Percentiles rank a stretch among this genome's conserved stretches.
phyloP scores from a whole-genome alignment of 2,113 vertebrate species.

The Gavia stellata region DNA sequence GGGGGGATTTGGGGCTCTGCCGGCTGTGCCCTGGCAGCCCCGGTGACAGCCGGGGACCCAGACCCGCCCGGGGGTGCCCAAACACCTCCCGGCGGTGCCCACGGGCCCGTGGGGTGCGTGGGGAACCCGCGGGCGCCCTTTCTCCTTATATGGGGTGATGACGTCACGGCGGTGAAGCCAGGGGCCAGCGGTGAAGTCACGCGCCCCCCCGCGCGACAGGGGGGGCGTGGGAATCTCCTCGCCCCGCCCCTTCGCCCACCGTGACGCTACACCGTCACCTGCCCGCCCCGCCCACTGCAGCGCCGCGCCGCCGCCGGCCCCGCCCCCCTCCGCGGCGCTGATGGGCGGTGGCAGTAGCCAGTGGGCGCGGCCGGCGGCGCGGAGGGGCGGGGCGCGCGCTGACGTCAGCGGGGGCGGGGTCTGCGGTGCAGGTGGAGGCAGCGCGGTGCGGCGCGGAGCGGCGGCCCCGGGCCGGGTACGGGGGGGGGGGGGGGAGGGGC shows the following conservation, averaged over 20 bases:
- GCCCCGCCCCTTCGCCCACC: background rate
- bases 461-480: background rate
- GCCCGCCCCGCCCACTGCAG: background rate
- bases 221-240: too few species aligned
- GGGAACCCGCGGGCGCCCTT: accelerated
- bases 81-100: background rate
- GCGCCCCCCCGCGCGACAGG: too few species aligned
- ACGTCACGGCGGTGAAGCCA: background rate
- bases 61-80: too few species aligned
- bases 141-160: background rate
- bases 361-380: background rate
- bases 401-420: background rate
- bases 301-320: background rate
- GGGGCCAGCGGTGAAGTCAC: background rate
- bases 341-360: background rate
- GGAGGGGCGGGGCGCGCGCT: background rate
- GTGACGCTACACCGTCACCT: background rate
- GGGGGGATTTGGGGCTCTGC: background rate
- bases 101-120: background rate
- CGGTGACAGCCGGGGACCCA: background rate
- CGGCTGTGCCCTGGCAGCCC: background rate
- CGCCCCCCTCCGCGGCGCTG: background rate
- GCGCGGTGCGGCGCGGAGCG: background rate
- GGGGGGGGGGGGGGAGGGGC: too few species aligned
- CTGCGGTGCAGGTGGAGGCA: background rate